These are phyloP conservation scores for Eugnorisma glareosa DNA, from an alignment of 2,888 invertebrate genomes.

Conservation along the genomic window DNA sequence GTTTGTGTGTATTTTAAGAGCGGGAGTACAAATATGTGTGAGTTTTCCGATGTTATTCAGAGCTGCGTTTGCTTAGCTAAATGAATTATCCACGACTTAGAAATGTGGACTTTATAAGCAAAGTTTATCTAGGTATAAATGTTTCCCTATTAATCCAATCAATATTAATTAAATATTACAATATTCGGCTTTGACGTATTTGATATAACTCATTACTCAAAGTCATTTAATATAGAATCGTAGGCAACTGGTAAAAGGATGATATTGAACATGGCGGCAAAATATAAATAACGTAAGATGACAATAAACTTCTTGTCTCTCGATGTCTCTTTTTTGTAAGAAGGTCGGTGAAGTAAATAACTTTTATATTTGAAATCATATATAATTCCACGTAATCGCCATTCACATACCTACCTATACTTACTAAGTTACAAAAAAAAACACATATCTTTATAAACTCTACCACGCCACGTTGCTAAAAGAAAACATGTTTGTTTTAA, in stretches of 20 bases:
- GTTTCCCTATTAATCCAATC: conserved; percentile 29
- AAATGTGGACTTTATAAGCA: conserved; percentile 49
- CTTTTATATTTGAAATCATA: conserved; percentile 47
- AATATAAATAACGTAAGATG: conserved; percentile 57
- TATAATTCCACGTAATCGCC: conserved; percentile 33
- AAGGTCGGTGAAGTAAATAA: conserved; percentile 47
- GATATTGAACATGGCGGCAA: conserved; percentile 24
- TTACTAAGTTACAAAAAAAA: background rate
- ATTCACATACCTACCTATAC: conserved; percentile 13
- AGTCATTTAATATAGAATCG: conserved; percentile 23
- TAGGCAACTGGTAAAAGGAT: conserved; percentile 20
- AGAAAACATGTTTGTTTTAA: conserved; percentile 7
- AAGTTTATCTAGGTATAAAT: conserved; percentile 38
- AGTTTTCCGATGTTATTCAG: conserved; percentile 35
- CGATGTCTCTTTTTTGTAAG: conserved; percentile 52
- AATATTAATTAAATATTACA: conserved; percentile 38
- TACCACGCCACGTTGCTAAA: background rate
- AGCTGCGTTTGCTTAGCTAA: conserved; percentile 56
- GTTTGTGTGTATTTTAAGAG: conserved; percentile 64
- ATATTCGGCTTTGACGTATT: conserved; percentile 44
- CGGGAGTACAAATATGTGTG: conserved; percentile 66
- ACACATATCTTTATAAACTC: background rate
- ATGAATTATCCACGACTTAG: conserved; percentile 46
- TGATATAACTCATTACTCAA: conserved; percentile 20
- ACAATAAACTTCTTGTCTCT: conserved; percentile 72